Percentiles rank a stretch among this genome's conserved stretches.
Conservation (phyloP, 2,113 vertebrate genomes). For the Osmerus eperlanus region DNA sequence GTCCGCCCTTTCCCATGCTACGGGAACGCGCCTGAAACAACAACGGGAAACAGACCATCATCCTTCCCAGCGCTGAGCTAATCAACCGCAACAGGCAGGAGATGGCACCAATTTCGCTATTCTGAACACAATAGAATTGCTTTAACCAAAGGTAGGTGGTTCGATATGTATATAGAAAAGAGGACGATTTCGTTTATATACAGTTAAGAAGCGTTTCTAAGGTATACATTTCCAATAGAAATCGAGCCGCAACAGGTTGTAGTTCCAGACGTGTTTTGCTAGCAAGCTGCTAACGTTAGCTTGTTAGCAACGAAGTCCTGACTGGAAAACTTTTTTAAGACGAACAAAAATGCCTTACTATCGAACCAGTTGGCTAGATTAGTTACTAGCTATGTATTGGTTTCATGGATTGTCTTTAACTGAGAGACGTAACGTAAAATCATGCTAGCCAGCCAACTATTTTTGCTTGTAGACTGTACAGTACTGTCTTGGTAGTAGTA, state of each 20-base stretch:
- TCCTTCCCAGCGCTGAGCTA: background rate
- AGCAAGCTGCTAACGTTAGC: constrained; percentile 18
- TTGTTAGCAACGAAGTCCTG: background rate
- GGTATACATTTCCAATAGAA: background rate
- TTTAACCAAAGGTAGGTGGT: constrained; percentile 1
- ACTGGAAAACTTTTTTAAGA: too few relatives aligned
- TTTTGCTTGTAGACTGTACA: too few relatives aligned
- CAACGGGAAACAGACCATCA: background rate
- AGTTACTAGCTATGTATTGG: too few relatives aligned
- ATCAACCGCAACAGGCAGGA: constrained; percentile 2
- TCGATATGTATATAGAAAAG: background rate
- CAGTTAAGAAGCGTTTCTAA: too few relatives aligned
- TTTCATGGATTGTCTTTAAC: too few relatives aligned
- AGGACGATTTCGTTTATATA: too few relatives aligned
- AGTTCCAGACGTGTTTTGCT: constrained; percentile 23
- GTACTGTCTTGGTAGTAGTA: too few relatives aligned
- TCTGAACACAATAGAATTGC: constrained; percentile 6
- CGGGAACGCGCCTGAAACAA: constrained; percentile 2
- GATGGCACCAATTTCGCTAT: constrained; percentile 22
- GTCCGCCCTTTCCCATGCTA: background rate
- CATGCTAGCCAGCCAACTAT: too few relatives aligned
- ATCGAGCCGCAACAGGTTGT: constrained; percentile 56
- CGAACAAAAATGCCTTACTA: too few relatives aligned
- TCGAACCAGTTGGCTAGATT: too few relatives aligned
- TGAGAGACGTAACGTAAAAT: too few relatives aligned